Percentiles rank a stretch among this genome's conserved stretches.
Conservation (phyloP, 2,888 invertebrate genomes). For the Eristalis pertinax region DNA sequence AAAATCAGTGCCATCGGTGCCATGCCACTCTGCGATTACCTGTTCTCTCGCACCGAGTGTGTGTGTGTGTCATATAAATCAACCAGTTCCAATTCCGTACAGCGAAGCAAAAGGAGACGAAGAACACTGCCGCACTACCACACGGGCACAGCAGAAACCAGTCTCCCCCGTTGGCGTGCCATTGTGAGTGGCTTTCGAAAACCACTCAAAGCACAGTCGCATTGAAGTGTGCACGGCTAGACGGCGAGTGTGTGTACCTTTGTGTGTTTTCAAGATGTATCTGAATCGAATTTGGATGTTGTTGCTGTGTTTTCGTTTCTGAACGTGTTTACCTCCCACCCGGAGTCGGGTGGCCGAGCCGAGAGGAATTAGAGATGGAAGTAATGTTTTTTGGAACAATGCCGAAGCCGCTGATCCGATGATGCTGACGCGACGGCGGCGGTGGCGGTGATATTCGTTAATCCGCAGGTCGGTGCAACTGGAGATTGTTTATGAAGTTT, state of each 20-base stretch:
- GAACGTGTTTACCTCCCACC: slow-evolving; percentile 51
- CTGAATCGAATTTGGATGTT: slow-evolving; percentile 15
- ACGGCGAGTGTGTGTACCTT: neutral
- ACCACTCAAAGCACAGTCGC: slow-evolving; percentile 42
- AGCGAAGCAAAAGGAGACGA: slow-evolving; percentile 23
- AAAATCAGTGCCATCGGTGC: slow-evolving; percentile 69
- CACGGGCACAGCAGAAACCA: slow-evolving; percentile 37
- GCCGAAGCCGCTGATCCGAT: neutral
- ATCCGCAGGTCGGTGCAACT: slow-evolving; percentile 21
- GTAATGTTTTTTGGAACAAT: slow-evolving; percentile 21
- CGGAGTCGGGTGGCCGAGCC: neutral
- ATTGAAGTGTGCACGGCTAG: neutral
- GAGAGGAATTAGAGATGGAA: slow-evolving; percentile 34
- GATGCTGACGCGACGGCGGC: neutral
- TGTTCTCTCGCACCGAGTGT: slow-evolving; percentile 35
- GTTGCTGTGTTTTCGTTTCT: slow-evolving; percentile 5
- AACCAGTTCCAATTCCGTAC: slow-evolving; percentile 67
- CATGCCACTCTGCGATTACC: slow-evolving; percentile 59
- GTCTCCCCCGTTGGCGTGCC: slow-evolving; percentile 13
- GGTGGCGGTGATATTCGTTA: neutral
- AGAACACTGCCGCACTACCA: slow-evolving; percentile 13
- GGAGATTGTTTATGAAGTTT: slow-evolving; percentile 20
- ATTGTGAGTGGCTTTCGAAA: neutral
- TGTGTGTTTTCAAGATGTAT: neutral
- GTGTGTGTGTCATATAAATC: slow-evolving; percentile 62